These are phyloP conservation scores for Loripinus fragilis DNA, from an alignment of 2,888 invertebrate genomes.

Conservation along the genomic window DNA sequence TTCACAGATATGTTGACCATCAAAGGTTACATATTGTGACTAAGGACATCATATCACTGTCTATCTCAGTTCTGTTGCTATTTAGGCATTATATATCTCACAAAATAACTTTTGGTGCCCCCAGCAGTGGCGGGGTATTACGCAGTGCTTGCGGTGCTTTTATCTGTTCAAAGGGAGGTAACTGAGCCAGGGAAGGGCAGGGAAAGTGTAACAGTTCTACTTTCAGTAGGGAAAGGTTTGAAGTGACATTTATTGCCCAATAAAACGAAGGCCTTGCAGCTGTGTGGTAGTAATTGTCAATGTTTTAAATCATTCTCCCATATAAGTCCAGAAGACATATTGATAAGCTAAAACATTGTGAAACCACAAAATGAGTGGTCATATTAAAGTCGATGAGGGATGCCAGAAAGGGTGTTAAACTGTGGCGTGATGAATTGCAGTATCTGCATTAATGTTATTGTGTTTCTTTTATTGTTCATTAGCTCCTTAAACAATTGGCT, in stretches of 20 bases:
- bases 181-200: no score
- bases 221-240: no score
- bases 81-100: no score
- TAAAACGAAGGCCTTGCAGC: not conserved
- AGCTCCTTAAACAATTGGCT: not conserved
- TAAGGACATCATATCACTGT: no score
- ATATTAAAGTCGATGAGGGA: not conserved
- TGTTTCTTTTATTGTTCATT: not conserved
- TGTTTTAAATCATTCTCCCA: not conserved
- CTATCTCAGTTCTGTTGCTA: no score
- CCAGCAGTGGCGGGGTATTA: no score
- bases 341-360: not conserved
- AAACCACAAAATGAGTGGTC: conserved; percentile 12
- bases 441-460: not conserved
- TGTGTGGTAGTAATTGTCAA: not conserved
- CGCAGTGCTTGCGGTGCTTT: no score
- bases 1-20: no score
- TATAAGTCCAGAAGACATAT: conserved; percentile 4
- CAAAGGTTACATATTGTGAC: no score
- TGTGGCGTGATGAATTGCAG: not conserved
- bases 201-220: no score
- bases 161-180: no score
- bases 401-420: conserved; percentile 4
- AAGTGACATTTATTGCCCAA: not conserved
- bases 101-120: no score